Evolutionary conservation across 2,888 invertebrate genomes (phyloP).

Genomic region (Diarsia mendica): DNA sequence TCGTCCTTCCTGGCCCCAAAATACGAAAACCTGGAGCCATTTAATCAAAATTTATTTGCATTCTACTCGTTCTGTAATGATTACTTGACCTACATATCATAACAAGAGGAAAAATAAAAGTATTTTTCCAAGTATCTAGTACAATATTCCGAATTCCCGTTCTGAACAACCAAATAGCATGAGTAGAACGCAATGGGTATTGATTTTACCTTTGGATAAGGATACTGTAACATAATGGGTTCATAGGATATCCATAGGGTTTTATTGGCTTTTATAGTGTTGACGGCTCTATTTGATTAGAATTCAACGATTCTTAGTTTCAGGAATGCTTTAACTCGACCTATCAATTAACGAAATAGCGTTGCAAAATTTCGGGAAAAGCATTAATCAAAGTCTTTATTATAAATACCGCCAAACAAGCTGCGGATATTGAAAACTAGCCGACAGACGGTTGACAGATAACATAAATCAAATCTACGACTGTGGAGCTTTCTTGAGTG

Average conservation of each 20-base stretch:
- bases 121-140: conserved; percentile 16
- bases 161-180: conserved; percentile 23
- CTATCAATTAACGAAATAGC: conserved; percentile 21
- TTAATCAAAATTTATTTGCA: conserved; percentile 30
- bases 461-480: conserved; percentile 51
- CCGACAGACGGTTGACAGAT: conserved; percentile 43
- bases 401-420: conserved; percentile 19
- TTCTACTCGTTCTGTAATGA: conserved; percentile 15
- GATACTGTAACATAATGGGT: conserved; percentile 15
- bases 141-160: conserved; percentile 21
- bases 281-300: conserved; percentile 12
- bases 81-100: conserved; percentile 21
- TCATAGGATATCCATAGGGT: conserved; percentile 17
- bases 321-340: not conserved
- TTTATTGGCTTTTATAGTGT: conserved; percentile 21
- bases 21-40: conserved; percentile 23
- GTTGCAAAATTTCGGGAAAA: conserved; percentile 19
- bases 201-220: conserved; percentile 45
- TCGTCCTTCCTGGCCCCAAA: conserved; percentile 8
- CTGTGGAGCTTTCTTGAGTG: conserved; percentile 39
- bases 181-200: conserved; percentile 33
- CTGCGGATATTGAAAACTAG: conserved; percentile 36
- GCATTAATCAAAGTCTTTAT: conserved; percentile 37
- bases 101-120: conserved; percentile 29
- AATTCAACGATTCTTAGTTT: conserved; percentile 1